Evolutionary conservation across 2,113 vertebrate genomes (phyloP), one percentile per base, ranked within the genome.

Genomic region (Brachirus orientalis): DNA sequence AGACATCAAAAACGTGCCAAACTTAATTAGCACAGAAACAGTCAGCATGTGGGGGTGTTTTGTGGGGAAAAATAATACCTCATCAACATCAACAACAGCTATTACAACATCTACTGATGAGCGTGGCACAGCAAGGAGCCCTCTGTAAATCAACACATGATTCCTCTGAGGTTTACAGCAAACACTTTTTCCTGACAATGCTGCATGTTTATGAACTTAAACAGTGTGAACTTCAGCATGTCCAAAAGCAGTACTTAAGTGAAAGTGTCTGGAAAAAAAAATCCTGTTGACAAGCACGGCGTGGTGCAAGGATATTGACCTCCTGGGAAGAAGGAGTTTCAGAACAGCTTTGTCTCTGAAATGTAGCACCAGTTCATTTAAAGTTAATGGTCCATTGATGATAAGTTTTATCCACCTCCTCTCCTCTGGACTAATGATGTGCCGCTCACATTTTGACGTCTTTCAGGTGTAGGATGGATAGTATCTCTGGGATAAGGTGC

Each of bases 361-460:
- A 82, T 69, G 74, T 70, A 69, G 77, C 61, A 53, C 51, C 53
- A 75, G 73, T 82, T 85, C 78, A 85, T 85, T 80, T 85, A 85
- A 86, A 82, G 86, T 83, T 85, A 88, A 86, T 80, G 77, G 69
- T 56, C 72, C 79, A 81, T 64, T 40, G 69, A 79, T 80, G 84
- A 86, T 85, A 83, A 63, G 62, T 83, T 83, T 71, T 52, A 78
- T 79, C 54, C 72, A 70, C 57, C 75, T 44, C 63, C 51, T 71
- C 57, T 64, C 57, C 77, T 55, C 46, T 45, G 75, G 75, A 86
- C 53, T 77, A 76, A 80, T 83, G 68, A 56, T 45, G 50, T 72
- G 53, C 52, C 22, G 73, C 73, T 54, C 6, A 16, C 55, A 71
- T 63, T 52, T 55, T 70, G 80, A 80, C 71, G 35, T 69, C 48